A percentile compares a stretch with the other conserved stretches of the same genome.
Evolutionary conservation across 2,888 invertebrate genomes (phyloP).

Genomic region (Leptopilina syphax): DNA sequence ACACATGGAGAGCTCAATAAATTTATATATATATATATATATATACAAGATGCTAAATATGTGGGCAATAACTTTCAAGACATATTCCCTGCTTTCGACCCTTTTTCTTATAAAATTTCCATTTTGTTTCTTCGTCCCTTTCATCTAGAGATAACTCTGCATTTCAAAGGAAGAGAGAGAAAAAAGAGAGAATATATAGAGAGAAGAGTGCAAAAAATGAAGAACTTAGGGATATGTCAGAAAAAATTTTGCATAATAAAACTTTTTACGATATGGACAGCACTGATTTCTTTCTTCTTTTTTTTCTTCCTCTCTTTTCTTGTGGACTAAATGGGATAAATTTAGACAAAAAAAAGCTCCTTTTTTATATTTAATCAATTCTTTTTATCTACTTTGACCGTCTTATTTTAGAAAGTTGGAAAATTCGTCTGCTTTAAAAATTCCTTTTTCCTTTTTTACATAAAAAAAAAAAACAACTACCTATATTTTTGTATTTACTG

Average conservation of each 20-base stretch:
- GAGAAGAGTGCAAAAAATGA: not conserved
- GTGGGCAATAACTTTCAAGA: slow-evolving; percentile 12
- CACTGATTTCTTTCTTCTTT: not conserved
- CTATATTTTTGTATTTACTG: no score
- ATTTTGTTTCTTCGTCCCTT: not conserved
- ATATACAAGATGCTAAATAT: not conserved
- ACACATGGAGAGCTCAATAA: not conserved
- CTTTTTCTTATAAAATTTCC: slow-evolving; percentile 8
- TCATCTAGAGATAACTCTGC: not conserved
- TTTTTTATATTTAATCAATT: no score
- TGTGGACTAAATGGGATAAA: not conserved
- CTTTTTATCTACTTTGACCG: not conserved
- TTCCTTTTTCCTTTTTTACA: no score
- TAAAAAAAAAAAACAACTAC: no score
- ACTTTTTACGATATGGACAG: not conserved
- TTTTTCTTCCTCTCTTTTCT: not conserved
- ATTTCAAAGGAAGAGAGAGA: not conserved
- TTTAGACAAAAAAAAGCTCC: not conserved
- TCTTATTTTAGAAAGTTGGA: not conserved
- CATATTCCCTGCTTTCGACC: not conserved
- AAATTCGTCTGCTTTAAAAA: not conserved
- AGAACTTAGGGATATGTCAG: not conserved
- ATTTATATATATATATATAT: no score
- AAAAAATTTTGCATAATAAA: slow-evolving; percentile 6
- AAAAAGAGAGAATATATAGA: not conserved